Evolutionary conservation across 92 coral and sea anemone species (phyloP).

Genomic region (Parazoanthus swiftii): DNA sequence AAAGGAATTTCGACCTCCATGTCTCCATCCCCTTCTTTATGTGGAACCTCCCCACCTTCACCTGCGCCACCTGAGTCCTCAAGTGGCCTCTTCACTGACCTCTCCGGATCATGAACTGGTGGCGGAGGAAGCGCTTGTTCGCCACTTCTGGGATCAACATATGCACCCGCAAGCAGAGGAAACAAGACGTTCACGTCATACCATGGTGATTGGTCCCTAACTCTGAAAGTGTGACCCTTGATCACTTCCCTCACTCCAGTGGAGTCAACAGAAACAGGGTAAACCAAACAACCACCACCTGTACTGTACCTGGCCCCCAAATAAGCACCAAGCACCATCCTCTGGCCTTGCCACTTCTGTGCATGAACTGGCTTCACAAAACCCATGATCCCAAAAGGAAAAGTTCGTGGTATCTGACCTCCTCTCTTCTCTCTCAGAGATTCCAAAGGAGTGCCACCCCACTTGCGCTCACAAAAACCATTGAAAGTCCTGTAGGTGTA

Average conservation of each 20-base stretch:
- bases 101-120: too few relatives aligned
- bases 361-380: too few relatives aligned
- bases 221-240: too few relatives aligned
- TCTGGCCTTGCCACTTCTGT: too few relatives aligned
- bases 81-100: too few relatives aligned
- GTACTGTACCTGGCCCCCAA: constrained; percentile 20
- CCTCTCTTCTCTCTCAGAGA: constrained; percentile 27
- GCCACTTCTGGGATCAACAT: too few relatives aligned
- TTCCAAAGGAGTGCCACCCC: constrained; percentile 30
- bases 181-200: too few relatives aligned
- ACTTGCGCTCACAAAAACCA: constrained; percentile 25
- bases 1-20: too few relatives aligned
- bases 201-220: too few relatives aligned
- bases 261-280: constrained; percentile 19
- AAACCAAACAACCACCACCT: constrained; percentile 36
- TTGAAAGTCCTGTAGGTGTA: neutral
- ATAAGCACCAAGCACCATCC: constrained; percentile 26
- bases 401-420: constrained; percentile 9
- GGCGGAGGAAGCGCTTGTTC: too few relatives aligned
- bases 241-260: neutral
- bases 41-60: neutral
- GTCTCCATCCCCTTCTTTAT: too few relatives aligned
- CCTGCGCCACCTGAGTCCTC: neutral
- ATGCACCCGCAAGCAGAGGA: constrained; percentile 18
- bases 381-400: too few relatives aligned